Evolutionary conservation across 2,797 vertebrate species (phyloP).

Genomic region (Salarias fasciatus): DNA sequence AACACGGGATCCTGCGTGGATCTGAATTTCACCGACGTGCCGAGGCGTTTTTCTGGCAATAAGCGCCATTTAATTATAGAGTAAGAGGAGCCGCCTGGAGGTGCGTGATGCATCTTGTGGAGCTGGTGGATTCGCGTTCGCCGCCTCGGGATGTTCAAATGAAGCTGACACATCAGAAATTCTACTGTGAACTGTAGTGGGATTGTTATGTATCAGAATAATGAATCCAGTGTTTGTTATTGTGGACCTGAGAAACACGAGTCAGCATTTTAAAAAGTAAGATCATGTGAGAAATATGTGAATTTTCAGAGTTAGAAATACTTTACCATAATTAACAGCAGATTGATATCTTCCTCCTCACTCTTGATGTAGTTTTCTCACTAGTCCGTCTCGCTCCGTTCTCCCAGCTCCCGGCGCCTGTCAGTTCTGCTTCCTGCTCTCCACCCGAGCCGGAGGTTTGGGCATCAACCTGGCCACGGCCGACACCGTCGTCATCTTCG

Average conservation of each 20-base stretch:
- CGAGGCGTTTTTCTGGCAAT: background rate
- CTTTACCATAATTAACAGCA: too few species aligned
- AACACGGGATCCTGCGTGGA: conserved; percentile 1
- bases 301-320: too few species aligned
- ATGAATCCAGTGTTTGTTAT: too few species aligned
- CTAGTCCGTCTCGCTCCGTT: background rate
- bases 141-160: background rate
- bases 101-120: background rate
- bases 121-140: background rate
- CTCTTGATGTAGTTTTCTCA: too few species aligned
- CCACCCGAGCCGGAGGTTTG: conserved; percentile 93
- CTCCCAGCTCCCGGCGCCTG: conserved; percentile 91
- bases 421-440: conserved; percentile 96
- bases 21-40: background rate
- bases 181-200: too few species aligned
- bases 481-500: conserved; percentile 95
- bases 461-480: conserved; percentile 97
- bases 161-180: too few species aligned
- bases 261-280: too few species aligned
- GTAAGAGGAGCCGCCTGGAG: background rate
- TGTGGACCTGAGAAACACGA: too few species aligned
- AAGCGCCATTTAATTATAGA: background rate
- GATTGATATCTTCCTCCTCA: too few species aligned
- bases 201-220: too few species aligned
- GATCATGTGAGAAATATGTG: too few species aligned